These are phyloP conservation scores for Drosophila pruinosa DNA, from an alignment of 1,140 invertebrate species.

Conservation along the genomic window DNA sequence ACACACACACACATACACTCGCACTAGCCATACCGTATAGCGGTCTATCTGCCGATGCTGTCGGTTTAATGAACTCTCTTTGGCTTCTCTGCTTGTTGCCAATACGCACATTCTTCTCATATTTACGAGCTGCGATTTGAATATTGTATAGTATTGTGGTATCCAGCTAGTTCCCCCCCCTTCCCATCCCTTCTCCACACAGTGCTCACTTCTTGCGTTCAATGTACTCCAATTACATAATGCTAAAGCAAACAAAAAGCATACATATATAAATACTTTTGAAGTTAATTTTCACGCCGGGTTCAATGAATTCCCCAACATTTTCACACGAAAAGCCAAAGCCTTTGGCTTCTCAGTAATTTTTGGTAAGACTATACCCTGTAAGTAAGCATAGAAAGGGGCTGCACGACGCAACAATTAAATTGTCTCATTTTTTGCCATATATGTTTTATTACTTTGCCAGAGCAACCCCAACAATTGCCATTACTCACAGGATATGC, in stretches of 20 bases:
- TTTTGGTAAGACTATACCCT: slow-evolving; percentile 6
- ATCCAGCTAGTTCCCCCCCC: background rate
- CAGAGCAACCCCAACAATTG: too few species aligned
- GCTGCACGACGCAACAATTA: background rate
- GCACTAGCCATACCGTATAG: background rate
- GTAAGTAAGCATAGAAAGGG: background rate
- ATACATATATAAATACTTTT: slow-evolving; percentile 8
- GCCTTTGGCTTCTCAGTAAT: slow-evolving; percentile 5
- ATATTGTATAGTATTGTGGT: background rate
- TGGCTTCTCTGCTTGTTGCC: background rate
- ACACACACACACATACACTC: background rate
- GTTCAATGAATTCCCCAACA: slow-evolving; percentile 67
- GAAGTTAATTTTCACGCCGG: slow-evolving; percentile 17
- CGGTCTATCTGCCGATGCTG: slow-evolving; percentile 10
- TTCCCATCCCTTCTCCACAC: background rate
- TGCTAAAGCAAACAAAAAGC: slow-evolving; percentile 26
- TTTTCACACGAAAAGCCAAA: slow-evolving; percentile 60
- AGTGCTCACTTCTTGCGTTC: background rate
- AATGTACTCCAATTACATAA: slow-evolving; percentile 51
- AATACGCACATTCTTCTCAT: slow-evolving; percentile 65
- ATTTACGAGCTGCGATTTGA: slow-evolving; percentile 35
- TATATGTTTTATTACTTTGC: too few species aligned
- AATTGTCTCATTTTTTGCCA: too few species aligned
- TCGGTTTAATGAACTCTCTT: slow-evolving; percentile 53
- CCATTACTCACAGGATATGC: background rate